Conservation (phyloP, 2,797 vertebrate genomes). For the Oceanodroma leucorhoa region DNA sequence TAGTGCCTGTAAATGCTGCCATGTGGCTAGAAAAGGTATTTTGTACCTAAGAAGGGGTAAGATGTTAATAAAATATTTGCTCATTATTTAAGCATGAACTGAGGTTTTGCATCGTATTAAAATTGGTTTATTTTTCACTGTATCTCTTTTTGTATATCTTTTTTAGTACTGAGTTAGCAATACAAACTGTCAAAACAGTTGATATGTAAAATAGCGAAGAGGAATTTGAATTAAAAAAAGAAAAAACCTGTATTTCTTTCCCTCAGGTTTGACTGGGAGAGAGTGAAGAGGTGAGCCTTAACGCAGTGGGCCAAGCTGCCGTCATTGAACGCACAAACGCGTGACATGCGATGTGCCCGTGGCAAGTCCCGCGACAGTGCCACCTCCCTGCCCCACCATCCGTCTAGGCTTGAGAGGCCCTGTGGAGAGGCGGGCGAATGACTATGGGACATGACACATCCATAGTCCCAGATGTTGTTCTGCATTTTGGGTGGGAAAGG, state of each 20-base stretch:
- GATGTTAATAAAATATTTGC: not conserved
- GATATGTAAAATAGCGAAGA: not conserved
- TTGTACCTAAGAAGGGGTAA: not conserved
- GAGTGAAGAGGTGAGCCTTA: not conserved
- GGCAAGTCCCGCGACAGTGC: not conserved
- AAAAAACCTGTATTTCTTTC: not conserved
- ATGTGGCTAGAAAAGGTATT: not conserved
- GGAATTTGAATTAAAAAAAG: not conserved
- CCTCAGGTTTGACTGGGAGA: not conserved
- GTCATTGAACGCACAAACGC: fast-evolving
- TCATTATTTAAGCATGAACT: not conserved
- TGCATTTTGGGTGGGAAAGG: not conserved
- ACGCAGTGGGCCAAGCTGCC: no score
- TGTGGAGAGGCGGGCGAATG: not conserved
- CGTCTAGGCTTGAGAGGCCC: not conserved
- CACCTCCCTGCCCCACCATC: not conserved
- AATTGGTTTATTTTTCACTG: not conserved
- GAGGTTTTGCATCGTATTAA: not conserved
- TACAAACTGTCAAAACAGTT: not conserved
- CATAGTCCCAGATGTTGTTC: not conserved
- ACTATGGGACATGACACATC: no score
- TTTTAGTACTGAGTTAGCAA: not conserved
- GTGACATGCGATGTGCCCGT: fast-evolving
- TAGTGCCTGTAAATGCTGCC: not conserved
- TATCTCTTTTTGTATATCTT: not conserved